These are phyloP conservation scores for Cephonodes hylas DNA, from an alignment of 2,888 invertebrate species.

Conservation along the genomic window DNA sequence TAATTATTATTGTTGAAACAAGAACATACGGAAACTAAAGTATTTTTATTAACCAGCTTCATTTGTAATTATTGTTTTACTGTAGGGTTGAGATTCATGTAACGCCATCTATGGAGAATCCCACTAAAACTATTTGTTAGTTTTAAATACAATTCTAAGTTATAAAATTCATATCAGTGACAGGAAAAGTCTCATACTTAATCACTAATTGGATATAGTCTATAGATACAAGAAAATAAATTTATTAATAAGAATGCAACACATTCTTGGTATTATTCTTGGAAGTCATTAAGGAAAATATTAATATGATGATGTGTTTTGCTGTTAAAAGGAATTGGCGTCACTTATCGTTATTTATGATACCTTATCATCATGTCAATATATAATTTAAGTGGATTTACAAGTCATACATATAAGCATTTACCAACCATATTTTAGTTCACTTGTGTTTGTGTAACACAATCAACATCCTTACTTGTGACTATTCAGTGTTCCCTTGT, in stretches of 20 bases:
- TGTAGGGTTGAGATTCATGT: not conserved
- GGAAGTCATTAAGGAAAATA: not conserved
- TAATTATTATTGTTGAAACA: no score
- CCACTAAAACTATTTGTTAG: no score
- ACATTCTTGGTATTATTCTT: not conserved
- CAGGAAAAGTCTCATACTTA: no score
- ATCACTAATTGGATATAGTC: no score
- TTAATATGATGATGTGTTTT: not conserved
- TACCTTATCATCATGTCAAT: not conserved
- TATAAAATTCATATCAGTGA: no score
- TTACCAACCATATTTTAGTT: no score
- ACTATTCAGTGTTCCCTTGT: not conserved
- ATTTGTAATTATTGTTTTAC: no score
- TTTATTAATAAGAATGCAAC: no score
- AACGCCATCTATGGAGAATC: not conserved
- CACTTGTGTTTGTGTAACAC: not conserved
- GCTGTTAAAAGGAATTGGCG: not conserved
- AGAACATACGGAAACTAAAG: no score
- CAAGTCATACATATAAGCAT: not conserved
- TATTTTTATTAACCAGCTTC: no score
- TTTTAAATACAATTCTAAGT: no score
- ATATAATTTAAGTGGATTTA: not conserved
- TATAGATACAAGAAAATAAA: no score
- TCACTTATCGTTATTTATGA: not conserved
- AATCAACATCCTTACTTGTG: not conserved